phyloP scores from a whole-genome alignment of 2,113 vertebrate genomes.

The Odocoileus virginianus region DNA sequence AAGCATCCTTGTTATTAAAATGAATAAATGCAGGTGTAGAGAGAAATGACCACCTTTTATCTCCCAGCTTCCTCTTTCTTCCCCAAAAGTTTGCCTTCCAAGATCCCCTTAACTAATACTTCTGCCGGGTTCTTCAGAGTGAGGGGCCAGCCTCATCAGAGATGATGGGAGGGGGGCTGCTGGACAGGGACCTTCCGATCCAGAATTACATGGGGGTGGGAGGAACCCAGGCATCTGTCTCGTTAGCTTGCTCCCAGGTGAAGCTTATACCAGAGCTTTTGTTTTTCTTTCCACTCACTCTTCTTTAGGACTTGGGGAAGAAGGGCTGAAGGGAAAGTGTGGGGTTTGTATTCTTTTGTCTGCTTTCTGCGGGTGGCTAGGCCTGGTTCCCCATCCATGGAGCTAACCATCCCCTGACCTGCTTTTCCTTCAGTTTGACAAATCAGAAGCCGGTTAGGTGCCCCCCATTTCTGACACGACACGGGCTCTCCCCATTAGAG shows the following conservation, averaged over 20 bases:
- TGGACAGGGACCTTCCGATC: neutral
- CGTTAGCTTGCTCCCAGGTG: neutral
- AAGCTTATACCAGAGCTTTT: neutral
- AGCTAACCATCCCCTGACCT: neutral
- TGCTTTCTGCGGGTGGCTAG: neutral
- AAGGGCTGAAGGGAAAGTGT: neutral
- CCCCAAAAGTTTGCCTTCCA: neutral
- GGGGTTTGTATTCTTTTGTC: accelerated
- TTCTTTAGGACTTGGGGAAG: neutral
- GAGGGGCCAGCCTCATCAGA: neutral
- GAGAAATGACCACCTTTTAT: neutral
- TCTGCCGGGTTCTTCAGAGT: neutral
- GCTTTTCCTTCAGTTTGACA: neutral
- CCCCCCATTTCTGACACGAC: neutral
- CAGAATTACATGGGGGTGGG: neutral
- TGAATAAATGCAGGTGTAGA: neutral
- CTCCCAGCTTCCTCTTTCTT: neutral
- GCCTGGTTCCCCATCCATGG: neutral
- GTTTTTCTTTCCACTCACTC: neutral
- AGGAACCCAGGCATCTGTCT: neutral
- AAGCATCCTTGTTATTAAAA: neutral
- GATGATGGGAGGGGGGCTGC: too few relatives aligned
- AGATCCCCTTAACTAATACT: neutral
- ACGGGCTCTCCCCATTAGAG: neutral
- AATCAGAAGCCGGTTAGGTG: neutral